Evolutionary conservation across 2,888 invertebrate species (phyloP).

Genomic region (Tenodera sinensis): DNA sequence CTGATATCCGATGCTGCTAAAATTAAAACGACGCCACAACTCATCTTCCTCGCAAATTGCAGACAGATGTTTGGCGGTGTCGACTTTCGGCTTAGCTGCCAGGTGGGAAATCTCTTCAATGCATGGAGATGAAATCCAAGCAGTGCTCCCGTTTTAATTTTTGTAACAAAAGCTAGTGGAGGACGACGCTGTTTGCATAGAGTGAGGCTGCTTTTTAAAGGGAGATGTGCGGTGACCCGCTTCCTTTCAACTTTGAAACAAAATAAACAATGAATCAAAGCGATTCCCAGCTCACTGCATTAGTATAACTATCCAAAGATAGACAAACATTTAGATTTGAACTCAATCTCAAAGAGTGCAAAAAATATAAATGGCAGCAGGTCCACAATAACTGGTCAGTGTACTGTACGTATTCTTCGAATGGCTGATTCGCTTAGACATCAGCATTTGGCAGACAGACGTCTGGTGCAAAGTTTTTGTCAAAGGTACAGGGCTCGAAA

Average conservation of each 20-base stretch:
- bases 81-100: neutral
- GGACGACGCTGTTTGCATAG: neutral
- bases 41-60: neutral
- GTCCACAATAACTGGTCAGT: no score
- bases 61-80: neutral
- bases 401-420: no score
- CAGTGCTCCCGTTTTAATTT: neutral
- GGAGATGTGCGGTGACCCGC: neutral
- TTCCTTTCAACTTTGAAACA: neutral
- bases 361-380: no score
- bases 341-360: no score
- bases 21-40: neutral
- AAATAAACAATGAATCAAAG: neutral
- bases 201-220: neutral
- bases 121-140: no score
- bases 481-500: no score
- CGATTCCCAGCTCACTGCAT: no score
- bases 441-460: no score
- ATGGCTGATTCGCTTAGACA: no score
- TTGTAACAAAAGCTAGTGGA: neutral
- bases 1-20: neutral
- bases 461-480: no score
- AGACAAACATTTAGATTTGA: no score
- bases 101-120: neutral
- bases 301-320: no score